Percentiles rank a stretch among this genome's conserved stretches.
These are phyloP conservation scores for Podiceps cristatus DNA, from an alignment of 2,113 vertebrate species.

Conservation along the genomic window DNA sequence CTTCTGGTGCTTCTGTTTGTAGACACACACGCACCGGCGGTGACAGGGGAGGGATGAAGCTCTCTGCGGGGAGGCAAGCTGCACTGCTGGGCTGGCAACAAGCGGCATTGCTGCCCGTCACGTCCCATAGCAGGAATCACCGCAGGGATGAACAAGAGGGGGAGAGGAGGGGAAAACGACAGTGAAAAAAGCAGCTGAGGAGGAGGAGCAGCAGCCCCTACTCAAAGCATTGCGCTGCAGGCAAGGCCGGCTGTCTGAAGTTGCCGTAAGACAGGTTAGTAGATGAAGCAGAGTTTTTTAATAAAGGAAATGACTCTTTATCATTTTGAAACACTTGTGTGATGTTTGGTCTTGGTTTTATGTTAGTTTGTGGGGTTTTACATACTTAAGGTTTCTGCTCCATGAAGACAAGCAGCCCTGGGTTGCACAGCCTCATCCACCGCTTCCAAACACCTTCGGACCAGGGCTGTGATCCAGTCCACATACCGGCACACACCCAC, in stretches of 20 bases:
- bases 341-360: background rate
- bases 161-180: no score
- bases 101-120: background rate
- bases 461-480: background rate
- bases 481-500: background rate
- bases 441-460: accelerated
- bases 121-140: background rate
- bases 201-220: background rate
- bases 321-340: accelerated
- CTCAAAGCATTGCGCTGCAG: background rate
- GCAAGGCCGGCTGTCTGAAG: background rate
- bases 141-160: background rate
- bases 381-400: background rate
- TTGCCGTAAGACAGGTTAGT: background rate
- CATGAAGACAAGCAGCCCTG: no score
- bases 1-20: background rate
- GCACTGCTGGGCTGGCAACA: background rate
- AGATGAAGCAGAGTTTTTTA: background rate
- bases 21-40: background rate
- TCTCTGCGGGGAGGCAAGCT: background rate
- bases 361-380: background rate
- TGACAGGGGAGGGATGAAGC: background rate
- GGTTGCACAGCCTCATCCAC: background rate
- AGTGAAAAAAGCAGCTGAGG: background rate
- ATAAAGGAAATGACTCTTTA: background rate